Conservation (phyloP, 1,140 invertebrate genomes). For the Euwallacea fornicatus region DNA sequence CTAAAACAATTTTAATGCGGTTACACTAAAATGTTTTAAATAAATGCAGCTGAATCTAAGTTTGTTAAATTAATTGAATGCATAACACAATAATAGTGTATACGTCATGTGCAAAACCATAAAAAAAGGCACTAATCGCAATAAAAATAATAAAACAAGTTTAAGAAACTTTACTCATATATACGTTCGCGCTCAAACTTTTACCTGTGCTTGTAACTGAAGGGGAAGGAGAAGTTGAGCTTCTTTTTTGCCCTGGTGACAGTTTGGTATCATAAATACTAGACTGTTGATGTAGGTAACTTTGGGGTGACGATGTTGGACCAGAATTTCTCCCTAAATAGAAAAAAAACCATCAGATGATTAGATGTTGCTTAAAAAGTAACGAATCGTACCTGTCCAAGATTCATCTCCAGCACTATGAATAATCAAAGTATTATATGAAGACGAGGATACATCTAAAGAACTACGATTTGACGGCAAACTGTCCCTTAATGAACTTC, state of each 20-base stretch:
- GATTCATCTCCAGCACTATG: conserved; percentile 71
- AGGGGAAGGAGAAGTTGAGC: conserved; percentile 48
- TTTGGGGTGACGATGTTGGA: conserved; percentile 40
- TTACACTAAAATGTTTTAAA: neutral
- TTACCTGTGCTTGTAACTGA: conserved; percentile 44
- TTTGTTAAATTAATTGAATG: neutral
- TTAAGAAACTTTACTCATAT: conserved; percentile 1
- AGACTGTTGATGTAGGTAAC: conserved; percentile 42
- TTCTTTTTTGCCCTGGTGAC: conserved; percentile 45
- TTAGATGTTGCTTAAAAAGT: conserved; percentile 9
- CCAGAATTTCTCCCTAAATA: conserved; percentile 49
- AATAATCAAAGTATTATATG: conserved; percentile 80
- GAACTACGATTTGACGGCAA: conserved; percentile 73
- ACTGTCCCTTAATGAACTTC: conserved; percentile 71
- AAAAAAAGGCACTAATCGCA: too few relatives aligned
- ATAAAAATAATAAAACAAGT: neutral
- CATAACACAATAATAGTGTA: neutral
- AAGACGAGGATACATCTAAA: conserved; percentile 72
- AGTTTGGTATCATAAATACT: conserved; percentile 46
- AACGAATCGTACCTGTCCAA: conserved; percentile 60
- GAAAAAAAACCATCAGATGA: neutral
- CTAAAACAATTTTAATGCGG: conserved; percentile 31
- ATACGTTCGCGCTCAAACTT: neutral
- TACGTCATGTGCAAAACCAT: neutral
- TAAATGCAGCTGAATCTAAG: neutral